These are phyloP conservation scores for Leptinotarsa tumamoca DNA, from an alignment of 2,888 invertebrate species.

Conservation along the genomic window DNA sequence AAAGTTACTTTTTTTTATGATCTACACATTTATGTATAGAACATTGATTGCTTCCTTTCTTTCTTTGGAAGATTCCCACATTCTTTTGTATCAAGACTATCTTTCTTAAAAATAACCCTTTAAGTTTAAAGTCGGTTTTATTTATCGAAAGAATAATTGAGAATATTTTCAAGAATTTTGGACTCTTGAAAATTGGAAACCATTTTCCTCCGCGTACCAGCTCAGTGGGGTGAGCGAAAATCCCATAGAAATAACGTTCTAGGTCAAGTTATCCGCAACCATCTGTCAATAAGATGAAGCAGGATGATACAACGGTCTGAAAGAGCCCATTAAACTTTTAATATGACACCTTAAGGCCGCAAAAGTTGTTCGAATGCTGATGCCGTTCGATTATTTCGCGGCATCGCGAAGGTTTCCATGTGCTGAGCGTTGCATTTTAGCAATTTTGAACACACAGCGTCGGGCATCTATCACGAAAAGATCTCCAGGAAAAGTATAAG, in stretches of 20 bases:
- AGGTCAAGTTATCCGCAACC: conserved; percentile 13
- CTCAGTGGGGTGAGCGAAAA: neutral
- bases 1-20: too few relatives aligned
- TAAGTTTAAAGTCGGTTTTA: too few relatives aligned
- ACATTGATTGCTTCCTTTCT: too few relatives aligned
- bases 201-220: neutral
- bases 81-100: too few relatives aligned
- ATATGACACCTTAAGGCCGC: conserved; percentile 17
- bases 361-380: conserved; percentile 33
- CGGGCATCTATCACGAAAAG: conserved; percentile 60
- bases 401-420: conserved; percentile 43
- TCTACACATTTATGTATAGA: too few relatives aligned
- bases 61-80: too few relatives aligned
- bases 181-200: neutral
- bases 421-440: conserved; percentile 62
- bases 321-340: conserved; percentile 19
- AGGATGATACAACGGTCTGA: conserved; percentile 12
- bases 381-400: conserved; percentile 45
- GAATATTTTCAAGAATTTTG: too few relatives aligned
- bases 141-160: too few relatives aligned
- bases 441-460: conserved; percentile 59
- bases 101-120: too few relatives aligned
- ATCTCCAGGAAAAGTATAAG: conserved; percentile 59
- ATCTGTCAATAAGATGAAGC: conserved; percentile 16
- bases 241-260: neutral